Evolutionary conservation across 2,113 vertebrate genomes (phyloP), one percentile per base, ranked within the genome.

Genomic region (Hepsetus odoe): DNA sequence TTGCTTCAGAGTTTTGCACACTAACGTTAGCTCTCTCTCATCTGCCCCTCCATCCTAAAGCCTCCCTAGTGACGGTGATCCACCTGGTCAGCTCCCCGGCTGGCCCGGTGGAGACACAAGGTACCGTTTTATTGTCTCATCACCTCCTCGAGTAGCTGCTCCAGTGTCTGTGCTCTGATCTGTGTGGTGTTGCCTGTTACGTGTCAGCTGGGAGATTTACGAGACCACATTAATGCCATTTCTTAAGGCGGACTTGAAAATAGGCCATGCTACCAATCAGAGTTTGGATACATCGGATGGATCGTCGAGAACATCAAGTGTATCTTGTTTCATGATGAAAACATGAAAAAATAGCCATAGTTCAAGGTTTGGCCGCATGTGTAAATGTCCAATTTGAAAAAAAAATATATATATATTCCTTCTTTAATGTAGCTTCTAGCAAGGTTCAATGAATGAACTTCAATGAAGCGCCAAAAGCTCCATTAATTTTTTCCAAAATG

Each of bases 1-100:
- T 68, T 79, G 72, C 24, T 66, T 65, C 3, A 35, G 20, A 77
- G 42, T 72, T 55, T 55, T 56, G 59, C 62, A 46, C 90, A 87
- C 90, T 95, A 94, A 95, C 86, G 81, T 80, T 88, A 89, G 89
- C 84, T 69, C 90, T 93, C 92, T 93, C 92, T 93, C 90, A 95
- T 91, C 92, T 91, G 81, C 90, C 91, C 87, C 90, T 91, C 79
- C 84, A 90, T 92, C 93, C 91, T 91, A 95, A 98, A 98, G 97
- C 97, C 95, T 99, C 97, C 96, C 24, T 96, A 94, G 96, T 96
- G 96, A 99, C 97, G 89, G 96, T 98, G 92, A 95, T 98, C 92
- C 96, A 96, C 95, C 95, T 94, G 95, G 97, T 97, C 95, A 98
- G 92, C 91, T 87, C 92, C 89, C 92, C 92, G 84, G 94, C 97